Conservation (phyloP, 2,113 vertebrate genomes). For the Lucifuga dentata region DNA sequence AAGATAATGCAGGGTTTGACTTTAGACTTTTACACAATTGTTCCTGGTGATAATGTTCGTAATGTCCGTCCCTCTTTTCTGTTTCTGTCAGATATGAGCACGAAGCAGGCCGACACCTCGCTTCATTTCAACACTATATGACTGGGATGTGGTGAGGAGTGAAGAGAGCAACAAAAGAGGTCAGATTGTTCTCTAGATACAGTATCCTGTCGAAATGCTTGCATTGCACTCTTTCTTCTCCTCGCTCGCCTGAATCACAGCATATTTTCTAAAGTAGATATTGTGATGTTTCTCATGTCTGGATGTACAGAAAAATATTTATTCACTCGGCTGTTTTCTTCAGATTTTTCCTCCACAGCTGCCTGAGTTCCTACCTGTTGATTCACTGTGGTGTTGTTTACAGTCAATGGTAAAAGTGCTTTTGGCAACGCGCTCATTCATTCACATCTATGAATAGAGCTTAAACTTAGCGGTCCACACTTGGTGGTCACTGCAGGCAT, state of each 20-base stretch:
- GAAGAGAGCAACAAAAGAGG: constrained; percentile 61
- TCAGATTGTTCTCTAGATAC: constrained; percentile 69
- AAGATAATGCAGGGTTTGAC: neutral
- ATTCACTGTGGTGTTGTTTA: constrained; percentile 77
- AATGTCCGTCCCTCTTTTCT: constrained; percentile 29
- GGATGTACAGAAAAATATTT: neutral
- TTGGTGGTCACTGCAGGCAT: constrained; percentile 79
- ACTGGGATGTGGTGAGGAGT: constrained; percentile 63
- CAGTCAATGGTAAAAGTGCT: constrained; percentile 69
- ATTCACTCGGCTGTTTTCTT: neutral
- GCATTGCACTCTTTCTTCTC: constrained; percentile 43
- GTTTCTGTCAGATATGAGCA: constrained; percentile 38
- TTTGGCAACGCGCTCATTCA: constrained; percentile 77
- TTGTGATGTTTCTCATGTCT: too few relatives aligned
- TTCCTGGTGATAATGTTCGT: neutral
- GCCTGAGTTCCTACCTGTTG: constrained; percentile 75
- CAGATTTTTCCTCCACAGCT: constrained; percentile 31
- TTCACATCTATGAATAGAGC: constrained; percentile 83
- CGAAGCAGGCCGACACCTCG: constrained; percentile 28
- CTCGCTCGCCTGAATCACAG: constrained; percentile 12
- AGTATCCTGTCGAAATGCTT: constrained; percentile 71
- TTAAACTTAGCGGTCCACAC: constrained; percentile 74
- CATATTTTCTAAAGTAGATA: neutral
- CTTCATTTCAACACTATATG: constrained; percentile 29
- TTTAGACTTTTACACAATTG: too few relatives aligned